phyloP scores from a whole-genome alignment of 2,888 invertebrate genomes.

The Linnaemya tessellans region DNA sequence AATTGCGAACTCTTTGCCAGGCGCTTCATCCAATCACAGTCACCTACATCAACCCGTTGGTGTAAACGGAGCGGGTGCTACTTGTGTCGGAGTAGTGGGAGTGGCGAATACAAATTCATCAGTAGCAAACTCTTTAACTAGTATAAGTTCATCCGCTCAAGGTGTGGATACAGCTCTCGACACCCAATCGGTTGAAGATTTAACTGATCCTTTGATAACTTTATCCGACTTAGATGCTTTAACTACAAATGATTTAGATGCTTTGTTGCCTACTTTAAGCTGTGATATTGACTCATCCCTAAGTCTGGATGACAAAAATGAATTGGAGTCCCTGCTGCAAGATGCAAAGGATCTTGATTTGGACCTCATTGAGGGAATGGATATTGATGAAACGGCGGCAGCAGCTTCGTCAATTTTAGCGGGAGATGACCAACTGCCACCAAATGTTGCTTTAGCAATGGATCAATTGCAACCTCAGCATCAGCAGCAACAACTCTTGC shows the following conservation, averaged over 20 bases:
- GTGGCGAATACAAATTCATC: conserved; percentile 29
- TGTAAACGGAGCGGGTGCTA: background rate
- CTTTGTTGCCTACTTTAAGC: conserved; percentile 86
- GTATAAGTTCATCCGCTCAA: conserved; percentile 15
- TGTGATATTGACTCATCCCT: conserved; percentile 84
- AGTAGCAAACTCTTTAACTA: background rate
- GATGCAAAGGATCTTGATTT: conserved; percentile 83
- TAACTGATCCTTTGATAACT: conserved; percentile 78
- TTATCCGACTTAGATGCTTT: conserved; percentile 81
- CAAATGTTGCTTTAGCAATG: conserved; percentile 70
- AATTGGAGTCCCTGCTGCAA: conserved; percentile 81
- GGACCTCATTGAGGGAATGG: conserved; percentile 81
- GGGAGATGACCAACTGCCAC: conserved; percentile 65
- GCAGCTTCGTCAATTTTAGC: conserved; percentile 71
- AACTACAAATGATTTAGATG: conserved; percentile 86
- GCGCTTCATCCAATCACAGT: conserved; percentile 60
- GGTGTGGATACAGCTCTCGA: conserved; percentile 51
- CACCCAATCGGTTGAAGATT: conserved; percentile 64
- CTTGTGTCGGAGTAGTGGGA: conserved; percentile 7
- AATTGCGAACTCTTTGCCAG: conserved; percentile 67
- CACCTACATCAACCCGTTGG: background rate
- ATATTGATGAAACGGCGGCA: conserved; percentile 77
- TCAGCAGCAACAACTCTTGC: conserved; percentile 60
- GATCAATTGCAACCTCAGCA: conserved; percentile 73
- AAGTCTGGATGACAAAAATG: conserved; percentile 82